Evolutionary conservation across 2,888 invertebrate species (phyloP).

Genomic region (Desoria tigrina): DNA sequence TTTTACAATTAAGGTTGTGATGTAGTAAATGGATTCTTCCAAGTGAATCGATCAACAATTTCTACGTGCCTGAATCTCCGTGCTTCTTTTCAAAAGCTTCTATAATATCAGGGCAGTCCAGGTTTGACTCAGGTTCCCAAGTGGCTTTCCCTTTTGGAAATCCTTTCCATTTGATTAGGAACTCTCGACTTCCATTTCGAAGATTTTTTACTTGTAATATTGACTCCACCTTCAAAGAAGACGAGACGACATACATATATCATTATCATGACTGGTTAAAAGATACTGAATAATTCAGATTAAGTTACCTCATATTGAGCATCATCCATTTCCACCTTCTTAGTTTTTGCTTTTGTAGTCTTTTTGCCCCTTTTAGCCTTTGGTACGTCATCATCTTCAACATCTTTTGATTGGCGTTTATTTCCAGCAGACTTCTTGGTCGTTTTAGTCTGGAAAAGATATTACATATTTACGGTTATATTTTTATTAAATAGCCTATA

Average conservation of each 20-base stretch:
- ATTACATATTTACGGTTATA: too few relatives aligned
- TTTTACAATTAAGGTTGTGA: too few relatives aligned
- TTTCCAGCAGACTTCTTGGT: background rate
- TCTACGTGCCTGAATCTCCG: slow-evolving; percentile 55
- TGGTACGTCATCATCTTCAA: slow-evolving; percentile 2
- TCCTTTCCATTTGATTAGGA: slow-evolving; percentile 82
- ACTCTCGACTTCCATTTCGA: slow-evolving; percentile 70
- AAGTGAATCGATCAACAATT: too few relatives aligned
- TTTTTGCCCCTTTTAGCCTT: slow-evolving; percentile 5
- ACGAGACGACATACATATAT: slow-evolving; percentile 1
- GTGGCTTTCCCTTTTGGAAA: slow-evolving; percentile 71
- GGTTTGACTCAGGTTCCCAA: slow-evolving; percentile 80
- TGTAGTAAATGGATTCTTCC: too few relatives aligned
- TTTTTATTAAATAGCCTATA: too few relatives aligned
- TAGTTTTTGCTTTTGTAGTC: slow-evolving; percentile 7
- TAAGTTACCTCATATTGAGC: slow-evolving; percentile 41
- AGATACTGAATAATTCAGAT: background rate
- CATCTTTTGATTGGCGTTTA: background rate
- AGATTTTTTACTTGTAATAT: slow-evolving; percentile 74
- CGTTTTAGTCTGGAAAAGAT: background rate
- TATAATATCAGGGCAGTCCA: slow-evolving; percentile 73
- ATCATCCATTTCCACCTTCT: slow-evolving; percentile 24
- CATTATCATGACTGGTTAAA: background rate
- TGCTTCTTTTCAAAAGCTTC: slow-evolving; percentile 72
- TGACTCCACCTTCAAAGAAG: slow-evolving; percentile 65